These are phyloP conservation scores for Eueides isabella DNA, from an alignment of 1,140 invertebrate genomes.

Conservation along the genomic window DNA sequence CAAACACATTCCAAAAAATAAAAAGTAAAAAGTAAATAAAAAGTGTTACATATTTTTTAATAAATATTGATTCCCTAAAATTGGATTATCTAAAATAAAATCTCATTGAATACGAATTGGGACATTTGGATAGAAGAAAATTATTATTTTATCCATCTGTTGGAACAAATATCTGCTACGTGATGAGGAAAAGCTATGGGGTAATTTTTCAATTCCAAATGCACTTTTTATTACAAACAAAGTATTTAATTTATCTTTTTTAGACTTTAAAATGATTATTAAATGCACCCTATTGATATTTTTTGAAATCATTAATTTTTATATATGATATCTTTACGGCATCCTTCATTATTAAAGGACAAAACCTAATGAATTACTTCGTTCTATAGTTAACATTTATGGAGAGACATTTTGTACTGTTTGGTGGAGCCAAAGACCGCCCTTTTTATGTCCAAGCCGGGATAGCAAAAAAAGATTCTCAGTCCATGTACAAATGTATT, in stretches of 20 bases:
- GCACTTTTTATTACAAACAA: not conserved
- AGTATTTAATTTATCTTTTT: not conserved
- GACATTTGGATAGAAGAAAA: conserved; percentile 2
- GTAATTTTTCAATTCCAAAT: not conserved
- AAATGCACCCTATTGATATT: too few relatives aligned
- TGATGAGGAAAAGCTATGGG: conserved; percentile 4
- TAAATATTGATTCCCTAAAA: not conserved
- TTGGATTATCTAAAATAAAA: not conserved
- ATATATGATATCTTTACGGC: too few relatives aligned
- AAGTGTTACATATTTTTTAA: too few relatives aligned
- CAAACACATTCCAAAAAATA: not conserved
- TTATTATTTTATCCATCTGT: conserved; percentile 5
- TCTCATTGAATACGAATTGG: conserved; percentile 12
- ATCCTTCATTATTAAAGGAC: too few relatives aligned
- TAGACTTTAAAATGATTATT: not conserved
- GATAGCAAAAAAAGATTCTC: too few relatives aligned
- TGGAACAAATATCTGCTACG: conserved; percentile 2
- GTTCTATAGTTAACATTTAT: too few relatives aligned
- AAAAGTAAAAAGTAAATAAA: not conserved
- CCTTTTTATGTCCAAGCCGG: too few relatives aligned
- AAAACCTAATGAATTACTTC: too few relatives aligned
- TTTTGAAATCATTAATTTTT: too few relatives aligned
- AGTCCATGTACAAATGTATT: too few relatives aligned
- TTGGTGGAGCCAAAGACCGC: too few relatives aligned
- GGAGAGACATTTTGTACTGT: too few relatives aligned